Evolutionary conservation across 2,888 invertebrate species (phyloP).

Genomic region (Cistogaster globosa): DNA sequence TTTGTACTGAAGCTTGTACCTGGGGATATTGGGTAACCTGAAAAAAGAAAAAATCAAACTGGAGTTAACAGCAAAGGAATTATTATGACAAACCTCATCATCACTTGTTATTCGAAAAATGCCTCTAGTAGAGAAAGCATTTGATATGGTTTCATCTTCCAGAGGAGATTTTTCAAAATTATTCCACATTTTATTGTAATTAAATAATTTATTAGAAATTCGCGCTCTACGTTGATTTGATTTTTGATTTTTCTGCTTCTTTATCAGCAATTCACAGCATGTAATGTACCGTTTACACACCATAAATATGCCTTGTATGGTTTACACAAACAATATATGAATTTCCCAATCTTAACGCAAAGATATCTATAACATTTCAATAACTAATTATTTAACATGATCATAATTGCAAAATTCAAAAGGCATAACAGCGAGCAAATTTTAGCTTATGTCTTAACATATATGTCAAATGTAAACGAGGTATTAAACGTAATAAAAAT

Average conservation of each 20-base stretch:
- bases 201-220: neutral
- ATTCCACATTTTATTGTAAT: constrained; percentile 79
- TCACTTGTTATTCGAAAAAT: constrained; percentile 81
- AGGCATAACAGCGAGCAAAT: too few relatives aligned
- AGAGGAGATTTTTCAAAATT: constrained; percentile 78
- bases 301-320: too few relatives aligned
- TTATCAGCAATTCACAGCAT: neutral
- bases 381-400: too few relatives aligned
- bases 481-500: too few relatives aligned
- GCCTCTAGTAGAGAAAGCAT: constrained; percentile 80
- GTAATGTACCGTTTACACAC: too few relatives aligned
- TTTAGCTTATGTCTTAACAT: too few relatives aligned
- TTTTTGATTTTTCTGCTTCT: neutral
- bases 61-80: neutral
- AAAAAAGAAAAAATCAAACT: neutral
- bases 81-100: constrained; percentile 74
- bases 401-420: too few relatives aligned
- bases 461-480: too few relatives aligned
- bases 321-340: too few relatives aligned
- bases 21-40: constrained; percentile 79
- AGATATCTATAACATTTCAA: too few relatives aligned
- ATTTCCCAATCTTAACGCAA: too few relatives aligned
- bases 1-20: constrained; percentile 79
- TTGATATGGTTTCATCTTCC: constrained; percentile 82
- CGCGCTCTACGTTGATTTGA: neutral